These are phyloP conservation scores for Blomia tropicalis DNA, from an alignment of 2,888 invertebrate species.

Conservation along the genomic window DNA sequence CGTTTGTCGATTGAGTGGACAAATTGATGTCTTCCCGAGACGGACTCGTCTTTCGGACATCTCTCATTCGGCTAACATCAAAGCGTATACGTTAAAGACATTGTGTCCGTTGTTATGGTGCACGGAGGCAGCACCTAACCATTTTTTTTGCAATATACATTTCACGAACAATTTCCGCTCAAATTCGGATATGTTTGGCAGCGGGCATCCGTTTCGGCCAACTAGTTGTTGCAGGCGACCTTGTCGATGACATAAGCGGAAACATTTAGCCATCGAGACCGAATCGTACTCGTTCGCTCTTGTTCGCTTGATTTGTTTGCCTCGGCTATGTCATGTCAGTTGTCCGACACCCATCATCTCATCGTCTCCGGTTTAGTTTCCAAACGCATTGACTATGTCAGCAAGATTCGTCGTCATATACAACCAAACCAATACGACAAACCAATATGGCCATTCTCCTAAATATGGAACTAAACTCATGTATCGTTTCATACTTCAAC, in stretches of 20 bases:
- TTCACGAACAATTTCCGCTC: not conserved
- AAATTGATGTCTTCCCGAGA: not conserved
- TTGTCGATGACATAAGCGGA: not conserved
- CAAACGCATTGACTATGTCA: too few species aligned
- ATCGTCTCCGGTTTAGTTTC: too few species aligned
- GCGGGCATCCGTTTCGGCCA: not conserved
- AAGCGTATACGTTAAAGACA: too few species aligned
- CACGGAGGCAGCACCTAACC: not conserved
- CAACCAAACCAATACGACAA: too few species aligned
- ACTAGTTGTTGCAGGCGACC: not conserved
- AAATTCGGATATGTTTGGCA: not conserved
- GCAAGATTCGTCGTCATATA: too few species aligned
- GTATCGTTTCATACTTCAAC: too few species aligned
- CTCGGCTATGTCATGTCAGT: not conserved
- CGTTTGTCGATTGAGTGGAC: not conserved
- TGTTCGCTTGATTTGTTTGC: not conserved
- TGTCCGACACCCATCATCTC: not conserved
- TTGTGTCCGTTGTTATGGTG: too few species aligned
- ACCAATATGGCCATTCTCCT: too few species aligned
- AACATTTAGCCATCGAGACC: conserved; percentile 3
- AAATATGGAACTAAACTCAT: too few species aligned
- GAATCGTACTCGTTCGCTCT: not conserved
- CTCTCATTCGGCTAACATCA: not conserved
- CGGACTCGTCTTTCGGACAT: not conserved
- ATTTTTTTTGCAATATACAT: too few species aligned